A percentile compares a stretch with the other conserved stretches of the same genome.
Conservation (phyloP, 2,888 invertebrate species). For the Vandiemenella viatica region DNA sequence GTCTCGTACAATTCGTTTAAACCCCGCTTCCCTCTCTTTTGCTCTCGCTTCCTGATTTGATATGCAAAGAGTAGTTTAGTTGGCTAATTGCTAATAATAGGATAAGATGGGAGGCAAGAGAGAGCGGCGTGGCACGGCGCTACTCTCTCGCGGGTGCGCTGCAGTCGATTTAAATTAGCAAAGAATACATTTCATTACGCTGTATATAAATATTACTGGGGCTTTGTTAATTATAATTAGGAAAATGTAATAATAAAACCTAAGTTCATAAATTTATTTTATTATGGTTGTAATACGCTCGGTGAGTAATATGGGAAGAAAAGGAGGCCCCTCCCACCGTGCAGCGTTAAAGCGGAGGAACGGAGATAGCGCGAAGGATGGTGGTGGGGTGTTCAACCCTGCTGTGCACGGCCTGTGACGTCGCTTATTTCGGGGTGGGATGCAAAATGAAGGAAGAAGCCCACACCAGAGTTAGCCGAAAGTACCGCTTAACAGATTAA, state of each 20-base stretch:
- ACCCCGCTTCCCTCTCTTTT: background rate
- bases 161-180: constrained; percentile 3
- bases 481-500: no score
- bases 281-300: background rate
- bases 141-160: background rate
- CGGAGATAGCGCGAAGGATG: background rate
- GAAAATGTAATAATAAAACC: background rate
- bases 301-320: background rate
- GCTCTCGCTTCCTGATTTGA: constrained; percentile 15
- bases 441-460: no score
- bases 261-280: background rate
- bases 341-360: background rate
- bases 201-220: background rate
- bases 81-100: constrained; percentile 19
- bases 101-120: constrained; percentile 14
- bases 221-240: background rate
- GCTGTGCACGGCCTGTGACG: no score
- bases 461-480: no score
- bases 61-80: constrained; percentile 19
- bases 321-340: background rate
- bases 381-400: no score
- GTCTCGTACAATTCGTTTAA: constrained; percentile 2
- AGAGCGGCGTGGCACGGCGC: background rate
- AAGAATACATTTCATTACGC: background rate
- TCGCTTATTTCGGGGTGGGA: no score